Evolutionary conservation across 2,888 invertebrate genomes (phyloP).

Genomic region (Hypomecis punctinalis): DNA sequence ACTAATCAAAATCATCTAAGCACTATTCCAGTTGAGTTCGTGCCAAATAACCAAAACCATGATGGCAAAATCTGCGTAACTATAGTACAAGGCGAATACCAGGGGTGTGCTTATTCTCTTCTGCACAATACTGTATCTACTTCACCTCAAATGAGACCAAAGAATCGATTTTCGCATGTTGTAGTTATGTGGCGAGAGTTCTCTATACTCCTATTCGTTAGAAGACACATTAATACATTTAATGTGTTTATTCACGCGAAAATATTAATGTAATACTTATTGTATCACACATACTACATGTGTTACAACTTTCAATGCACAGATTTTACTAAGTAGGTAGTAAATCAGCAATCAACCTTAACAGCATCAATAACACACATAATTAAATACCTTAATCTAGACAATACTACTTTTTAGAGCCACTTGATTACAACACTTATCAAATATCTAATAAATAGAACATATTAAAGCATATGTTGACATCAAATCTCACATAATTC

Average conservation of each 20-base stretch:
- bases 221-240: too few relatives aligned
- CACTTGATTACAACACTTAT: slow-evolving; percentile 25
- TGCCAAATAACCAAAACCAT: too few relatives aligned
- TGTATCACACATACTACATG: neutral
- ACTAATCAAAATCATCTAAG: neutral
- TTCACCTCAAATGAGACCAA: too few relatives aligned
- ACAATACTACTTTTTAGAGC: slow-evolving; percentile 28
- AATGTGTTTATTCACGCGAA: neutral
- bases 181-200: too few relatives aligned
- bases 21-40: neutral
- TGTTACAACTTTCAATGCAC: neutral
- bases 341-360: neutral
- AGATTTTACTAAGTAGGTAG: neutral
- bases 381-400: slow-evolving; percentile 17
- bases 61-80: too few relatives aligned
- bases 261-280: slow-evolving; percentile 1
- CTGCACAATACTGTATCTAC: too few relatives aligned
- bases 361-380: slow-evolving; percentile 7
- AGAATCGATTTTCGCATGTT: too few relatives aligned
- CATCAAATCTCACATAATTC: slow-evolving; percentile 13
- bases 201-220: too few relatives aligned
- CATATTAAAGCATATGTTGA: slow-evolving; percentile 29
- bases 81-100: too few relatives aligned
- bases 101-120: too few relatives aligned
- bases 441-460: slow-evolving; percentile 30